Evolutionary conservation across 2,113 vertebrate species (phyloP).

Genomic region (Lepus europaeus): DNA sequence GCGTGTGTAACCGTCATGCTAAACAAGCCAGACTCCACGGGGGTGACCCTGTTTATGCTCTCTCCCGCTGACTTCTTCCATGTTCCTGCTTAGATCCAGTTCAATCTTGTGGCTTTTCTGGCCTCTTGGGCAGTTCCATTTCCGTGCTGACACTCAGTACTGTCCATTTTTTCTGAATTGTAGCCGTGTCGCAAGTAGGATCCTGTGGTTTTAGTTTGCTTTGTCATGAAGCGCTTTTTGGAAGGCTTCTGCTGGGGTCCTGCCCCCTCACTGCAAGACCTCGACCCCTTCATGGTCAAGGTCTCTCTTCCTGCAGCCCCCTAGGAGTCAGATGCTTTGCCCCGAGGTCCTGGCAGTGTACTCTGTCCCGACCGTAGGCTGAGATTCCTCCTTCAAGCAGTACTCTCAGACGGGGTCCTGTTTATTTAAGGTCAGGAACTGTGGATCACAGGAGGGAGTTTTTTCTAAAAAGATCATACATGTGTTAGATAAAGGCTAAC

Average conservation of each 20-base stretch:
- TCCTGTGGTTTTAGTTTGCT: conserved; percentile 32
- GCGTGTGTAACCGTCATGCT: background rate
- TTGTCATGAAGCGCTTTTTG: conserved; percentile 12
- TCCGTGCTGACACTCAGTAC: background rate
- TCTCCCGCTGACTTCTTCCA: background rate
- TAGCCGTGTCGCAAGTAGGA: background rate
- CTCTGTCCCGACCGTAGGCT: background rate
- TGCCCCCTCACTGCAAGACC: background rate
- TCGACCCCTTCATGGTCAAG: background rate
- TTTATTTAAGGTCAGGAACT: background rate
- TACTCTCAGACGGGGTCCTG: background rate
- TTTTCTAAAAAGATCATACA: background rate
- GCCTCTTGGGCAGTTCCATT: background rate
- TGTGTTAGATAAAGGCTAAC: background rate
- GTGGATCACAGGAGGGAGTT: background rate
- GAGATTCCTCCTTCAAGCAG: background rate
- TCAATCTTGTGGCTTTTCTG: conserved; percentile 10
- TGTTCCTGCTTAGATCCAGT: conserved; percentile 31
- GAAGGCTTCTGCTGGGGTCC: background rate
- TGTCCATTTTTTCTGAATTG: background rate
- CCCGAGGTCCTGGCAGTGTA: no score
- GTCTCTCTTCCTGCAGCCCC: background rate
- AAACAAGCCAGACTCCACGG: background rate
- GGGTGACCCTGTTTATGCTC: background rate
- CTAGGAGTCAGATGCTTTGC: background rate